A percentile compares a stretch with the other conserved stretches of the same genome.
phyloP scores from a whole-genome alignment of 2,888 invertebrate genomes.

The Amiota mariae region DNA sequence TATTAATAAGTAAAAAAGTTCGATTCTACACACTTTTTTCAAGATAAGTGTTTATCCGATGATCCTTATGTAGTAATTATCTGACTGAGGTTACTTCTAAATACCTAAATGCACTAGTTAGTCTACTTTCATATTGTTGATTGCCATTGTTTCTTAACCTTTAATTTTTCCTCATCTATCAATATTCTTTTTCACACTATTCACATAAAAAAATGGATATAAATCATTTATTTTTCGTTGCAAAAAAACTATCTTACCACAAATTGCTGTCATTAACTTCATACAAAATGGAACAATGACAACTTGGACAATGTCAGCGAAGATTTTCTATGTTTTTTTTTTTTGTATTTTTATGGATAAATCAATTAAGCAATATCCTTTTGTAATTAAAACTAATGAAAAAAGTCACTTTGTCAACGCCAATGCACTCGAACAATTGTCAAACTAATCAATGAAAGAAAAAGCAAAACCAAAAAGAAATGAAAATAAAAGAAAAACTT shows the following conservation, averaged over 20 bases:
- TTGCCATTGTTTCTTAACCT: no score
- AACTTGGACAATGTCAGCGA: background rate
- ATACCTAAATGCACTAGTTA: no score
- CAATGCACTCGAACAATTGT: slow-evolving; percentile 27
- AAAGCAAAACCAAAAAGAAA: background rate
- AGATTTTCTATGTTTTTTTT: no score
- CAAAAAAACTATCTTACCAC: slow-evolving; percentile 7
- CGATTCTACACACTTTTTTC: no score
- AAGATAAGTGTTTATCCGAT: no score
- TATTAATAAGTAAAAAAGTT: no score
- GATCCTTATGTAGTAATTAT: no score
- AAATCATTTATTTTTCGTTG: background rate
- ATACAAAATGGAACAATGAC: background rate
- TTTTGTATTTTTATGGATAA: background rate
- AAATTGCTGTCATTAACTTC: slow-evolving; percentile 21
- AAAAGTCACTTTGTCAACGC: slow-evolving; percentile 26
- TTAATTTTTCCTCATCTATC: no score
- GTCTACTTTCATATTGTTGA: no score
- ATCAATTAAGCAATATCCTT: slow-evolving; percentile 27
- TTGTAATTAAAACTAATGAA: slow-evolving; percentile 23
- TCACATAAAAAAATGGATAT: no score
- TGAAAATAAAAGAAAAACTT: background rate
- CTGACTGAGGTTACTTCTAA: no score
- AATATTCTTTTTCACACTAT: no score
- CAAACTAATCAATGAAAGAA: slow-evolving; percentile 23